Evolutionary conservation across 2,797 vertebrate species (phyloP), one percentile per base, ranked within the genome.

Genomic region (Uromys caudimaculatus): DNA sequence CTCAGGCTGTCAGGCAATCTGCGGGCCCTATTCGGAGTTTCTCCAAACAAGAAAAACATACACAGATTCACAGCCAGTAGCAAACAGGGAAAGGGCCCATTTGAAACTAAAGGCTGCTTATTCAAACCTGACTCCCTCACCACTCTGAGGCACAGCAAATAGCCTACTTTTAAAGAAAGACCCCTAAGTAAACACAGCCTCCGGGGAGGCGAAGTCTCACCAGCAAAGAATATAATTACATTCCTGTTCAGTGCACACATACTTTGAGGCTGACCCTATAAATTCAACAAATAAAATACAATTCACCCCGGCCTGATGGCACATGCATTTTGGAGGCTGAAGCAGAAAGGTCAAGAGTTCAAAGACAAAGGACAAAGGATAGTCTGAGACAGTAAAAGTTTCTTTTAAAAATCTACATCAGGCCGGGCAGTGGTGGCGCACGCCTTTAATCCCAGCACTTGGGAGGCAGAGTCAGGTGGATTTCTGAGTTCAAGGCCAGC

Each of bases 41-140:
- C 92, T 95, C 91, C 79, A 95, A 13, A 77, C 16, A 90, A 47
- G 44, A 93, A 81, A 94, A 92, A 91, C 91, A 76, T 58, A 90
- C 27, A 21, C 54, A 83, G 60, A 92, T 69, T n/a, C 82, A 86
- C 38, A 96, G 58, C 84, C 94, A 95, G 50, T 19, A 75, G 77
- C 41, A 89, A 38, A 87, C 52, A 95, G 64, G 92, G 41, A 94
- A 95, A 11, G 21, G 21, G 24, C 7, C 69, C 16, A 11, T 92
- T 67, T 93, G 32, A 93, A 96, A 73, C 50, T 87, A 92, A 54
- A 89, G 89, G 32, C 29, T 38, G 35, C 19, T 14, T 71, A 84
- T 58, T 95, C 60, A 93, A 86, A 89, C 13, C 3, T 77, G 84
- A 87, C 50, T 73, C 23, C 77, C 35, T 73, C 24, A 58, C n/a